Evolutionary conservation across 2,888 invertebrate genomes (phyloP), one percentile per base, ranked within the genome.

Genomic region (Dorcus parallelipipedus): DNA sequence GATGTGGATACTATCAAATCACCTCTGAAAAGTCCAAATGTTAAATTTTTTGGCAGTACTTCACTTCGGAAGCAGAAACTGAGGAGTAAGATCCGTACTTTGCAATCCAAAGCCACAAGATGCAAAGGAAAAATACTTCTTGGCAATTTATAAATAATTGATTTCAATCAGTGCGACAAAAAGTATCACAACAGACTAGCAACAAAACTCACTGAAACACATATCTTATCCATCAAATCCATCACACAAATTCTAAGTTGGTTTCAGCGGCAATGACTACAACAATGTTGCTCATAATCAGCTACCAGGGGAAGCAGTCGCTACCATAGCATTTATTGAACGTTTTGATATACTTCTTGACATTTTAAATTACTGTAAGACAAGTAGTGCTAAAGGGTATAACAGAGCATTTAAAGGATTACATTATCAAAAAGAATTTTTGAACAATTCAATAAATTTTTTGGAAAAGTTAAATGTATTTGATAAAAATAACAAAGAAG

Each of bases 161-260:
- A 2, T 38, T 67, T 67, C 62, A 65, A 63, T 49, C 54, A 63
- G 10, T 20, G 57, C n/a, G 64, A 67, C 49, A 63, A 63, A 49
- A 26, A 49, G 33, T 43, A 42, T 10, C 8, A 20, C 17, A 49
- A 52, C 38, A 50, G 60, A 49, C 9, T 48, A 40, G 67, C 62
- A 14, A 65, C 64, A 48, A 66, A 65, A 57, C 42, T 65, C 9
- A 64, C 63, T 2, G 54, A 65, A 17, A 41, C 62, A 1, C 68
- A 68, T 54, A 56, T 67, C 4, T 49, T 49, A 52, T 56, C 66
- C 63, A 52, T 58, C 8, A 64, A 55, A 43, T 65, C 67, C 26
- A n/a, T n/a, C n/a, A n/a, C n/a, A 7, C 68, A 68, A 60, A 38
- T 65, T 42, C 59, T 67, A 26, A 26, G 26, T 26, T 2, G 2